Base-by-base conservation (phyloP, 2,888 invertebrate species). In the Schizaphis graminum region DNA sequence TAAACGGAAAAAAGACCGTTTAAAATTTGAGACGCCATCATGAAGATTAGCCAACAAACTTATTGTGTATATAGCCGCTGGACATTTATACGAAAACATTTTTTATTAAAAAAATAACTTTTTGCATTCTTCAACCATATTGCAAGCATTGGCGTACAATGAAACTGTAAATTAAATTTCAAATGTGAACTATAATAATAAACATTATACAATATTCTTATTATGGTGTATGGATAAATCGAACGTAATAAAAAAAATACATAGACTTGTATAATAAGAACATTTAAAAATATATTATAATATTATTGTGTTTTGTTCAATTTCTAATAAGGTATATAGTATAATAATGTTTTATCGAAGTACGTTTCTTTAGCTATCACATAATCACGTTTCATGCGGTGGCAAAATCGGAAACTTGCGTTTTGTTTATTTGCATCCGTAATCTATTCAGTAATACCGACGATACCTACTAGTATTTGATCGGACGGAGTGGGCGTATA, bases 391-490 rank as follows among this genome's bases (percentile, higher is more conserved):
- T 44, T n/a, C 56, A 57, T 5, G 44, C 44, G 44, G 44, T 85
- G 47, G 57, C n/a, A 57, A 86, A 47, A 86, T 11, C 44, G 57
- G n/a, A 53, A 85, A 84, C 84, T 56, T 56, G 56, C 28, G 84
- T 91, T 47, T 91, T 57, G 44, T 91, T 85, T 85, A 91, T 91
- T 86, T 86, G 86, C 86, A 87, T 92, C 57, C 16, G 86, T 87
- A 61, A 92, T 92, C 92, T 47, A 86, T 86, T 26, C 84, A 49
- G n/a, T 28, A 21, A 24, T 26, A 24, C 13, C 49, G 26, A 56
- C 28, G 56, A 44, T 87, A 87, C 91, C 91, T 87, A n/a, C 92
- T 92, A 35, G 57, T 86, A 35, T 86, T 57, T 35, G 26, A 47
- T 57, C 44, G n/a, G 35, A 91, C 26, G 35, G 13, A 26, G 92